Conservation (phyloP, 1,140 invertebrate genomes). For the Catajapyx aquilonaris region DNA sequence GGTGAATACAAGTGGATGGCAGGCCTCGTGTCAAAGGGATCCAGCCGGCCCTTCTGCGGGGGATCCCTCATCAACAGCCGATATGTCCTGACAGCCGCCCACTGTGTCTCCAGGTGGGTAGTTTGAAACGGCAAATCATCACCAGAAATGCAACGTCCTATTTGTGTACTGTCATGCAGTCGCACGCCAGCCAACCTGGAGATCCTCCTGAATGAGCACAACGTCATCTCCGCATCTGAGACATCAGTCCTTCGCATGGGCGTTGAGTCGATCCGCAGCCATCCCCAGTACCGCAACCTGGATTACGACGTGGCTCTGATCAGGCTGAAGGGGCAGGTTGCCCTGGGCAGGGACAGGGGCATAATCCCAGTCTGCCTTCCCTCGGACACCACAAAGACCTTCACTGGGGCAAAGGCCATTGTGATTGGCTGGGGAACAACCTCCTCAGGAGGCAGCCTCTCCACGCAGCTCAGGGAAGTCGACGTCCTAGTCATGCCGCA, state of each 20-base stretch:
- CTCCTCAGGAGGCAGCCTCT: constrained; percentile 2
- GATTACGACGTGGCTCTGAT: constrained; percentile 19
- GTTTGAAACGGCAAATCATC: no score
- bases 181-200: constrained; percentile 10
- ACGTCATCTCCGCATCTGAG: neutral
- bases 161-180: neutral
- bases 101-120: constrained; percentile 9
- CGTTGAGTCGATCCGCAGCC: constrained; percentile 8
- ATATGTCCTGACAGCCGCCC: constrained; percentile 11
- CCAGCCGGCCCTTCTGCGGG: constrained; percentile 12
- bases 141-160: neutral
- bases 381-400: neutral
- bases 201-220: constrained; percentile 9
- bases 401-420: constrained; percentile 5
- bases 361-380: constrained; percentile 10
- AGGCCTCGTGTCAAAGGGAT: constrained; percentile 6
- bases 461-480: neutral
- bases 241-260: neutral
- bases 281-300: constrained; percentile 8
- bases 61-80: constrained; percentile 11
- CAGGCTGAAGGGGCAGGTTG: constrained; percentile 6
- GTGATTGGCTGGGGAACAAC: constrained; percentile 11
- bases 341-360: neutral
- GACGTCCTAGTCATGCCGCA: neutral
- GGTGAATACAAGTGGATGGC: constrained; percentile 8